Percentiles rank a stretch among this genome's conserved stretches.
Evolutionary conservation across 2,113 vertebrate genomes (phyloP).

Genomic region (Bubalus kerabau): DNA sequence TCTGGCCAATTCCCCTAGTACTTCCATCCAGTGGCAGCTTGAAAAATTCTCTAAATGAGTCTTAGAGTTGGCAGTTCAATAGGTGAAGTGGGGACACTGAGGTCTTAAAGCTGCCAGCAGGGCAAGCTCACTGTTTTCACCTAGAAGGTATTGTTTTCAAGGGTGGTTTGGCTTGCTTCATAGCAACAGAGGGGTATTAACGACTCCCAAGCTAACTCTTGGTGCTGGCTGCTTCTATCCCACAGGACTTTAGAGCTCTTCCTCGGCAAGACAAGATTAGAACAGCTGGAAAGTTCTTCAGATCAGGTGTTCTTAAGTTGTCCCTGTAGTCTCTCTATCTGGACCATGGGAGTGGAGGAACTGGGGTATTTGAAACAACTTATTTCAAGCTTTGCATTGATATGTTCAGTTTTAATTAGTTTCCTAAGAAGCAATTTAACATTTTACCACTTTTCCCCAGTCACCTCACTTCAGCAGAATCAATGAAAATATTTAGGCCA

Average conservation of each 20-base stretch:
- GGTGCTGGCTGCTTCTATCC: background rate
- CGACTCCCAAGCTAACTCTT: background rate
- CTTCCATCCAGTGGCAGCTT: background rate
- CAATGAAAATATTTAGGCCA: background rate
- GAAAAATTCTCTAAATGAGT: conserved; percentile 8
- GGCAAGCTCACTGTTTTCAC: background rate
- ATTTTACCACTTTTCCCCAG: conserved; percentile 32
- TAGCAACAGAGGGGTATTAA: background rate
- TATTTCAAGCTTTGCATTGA: background rate
- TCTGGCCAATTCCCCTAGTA: background rate
- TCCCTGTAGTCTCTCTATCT: background rate
- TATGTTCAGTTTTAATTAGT: conserved; percentile 41
- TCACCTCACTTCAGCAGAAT: conserved; percentile 11
- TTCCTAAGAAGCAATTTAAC: conserved; percentile 39
- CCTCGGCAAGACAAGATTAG: background rate
- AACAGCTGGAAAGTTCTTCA: background rate
- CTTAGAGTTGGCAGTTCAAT: background rate
- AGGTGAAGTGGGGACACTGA: background rate
- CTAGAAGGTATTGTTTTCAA: background rate
- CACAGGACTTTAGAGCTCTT: background rate
- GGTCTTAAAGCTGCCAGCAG: background rate
- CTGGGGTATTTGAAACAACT: background rate
- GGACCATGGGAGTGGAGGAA: background rate
- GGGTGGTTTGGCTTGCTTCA: background rate
- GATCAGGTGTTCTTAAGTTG: background rate